Percentiles rank a stretch among this genome's conserved stretches.
Evolutionary conservation across 2,797 vertebrate species (phyloP).

Genomic region (Halcyon smyrnensis): DNA sequence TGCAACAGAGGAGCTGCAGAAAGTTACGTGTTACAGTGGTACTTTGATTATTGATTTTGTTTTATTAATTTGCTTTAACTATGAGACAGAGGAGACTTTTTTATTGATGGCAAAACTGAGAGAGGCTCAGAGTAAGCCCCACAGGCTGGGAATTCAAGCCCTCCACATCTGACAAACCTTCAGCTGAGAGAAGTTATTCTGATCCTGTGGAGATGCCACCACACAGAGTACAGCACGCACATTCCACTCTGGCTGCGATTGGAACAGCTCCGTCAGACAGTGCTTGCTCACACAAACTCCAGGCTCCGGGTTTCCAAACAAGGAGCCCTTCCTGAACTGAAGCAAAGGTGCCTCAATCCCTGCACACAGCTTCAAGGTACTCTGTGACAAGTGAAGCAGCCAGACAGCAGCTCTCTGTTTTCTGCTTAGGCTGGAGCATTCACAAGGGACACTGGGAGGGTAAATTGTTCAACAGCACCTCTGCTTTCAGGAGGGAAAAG

Average conservation of each 20-base stretch:
- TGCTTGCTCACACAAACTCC: neutral
- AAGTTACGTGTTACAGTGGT: neutral
- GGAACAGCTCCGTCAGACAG: neutral
- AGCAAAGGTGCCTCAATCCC: neutral
- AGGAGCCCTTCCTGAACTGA: neutral
- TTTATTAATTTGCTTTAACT: neutral
- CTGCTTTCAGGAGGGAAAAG: neutral
- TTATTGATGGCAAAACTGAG: neutral
- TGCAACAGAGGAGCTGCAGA: neutral
- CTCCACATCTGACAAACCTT: neutral
- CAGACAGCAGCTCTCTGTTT: neutral
- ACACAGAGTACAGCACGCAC: fast-evolving
- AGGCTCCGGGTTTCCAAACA: neutral
- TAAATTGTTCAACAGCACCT: neutral
- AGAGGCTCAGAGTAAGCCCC: neutral
- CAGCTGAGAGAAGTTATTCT: neutral
- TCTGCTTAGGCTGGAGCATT: neutral
- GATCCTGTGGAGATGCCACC: neutral
- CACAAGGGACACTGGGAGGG: neutral
- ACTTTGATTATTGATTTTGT: neutral
- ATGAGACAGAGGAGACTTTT: neutral
- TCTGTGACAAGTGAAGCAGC: neutral
- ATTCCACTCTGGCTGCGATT: fast-evolving
- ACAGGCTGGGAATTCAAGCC: neutral
- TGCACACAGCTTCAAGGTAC: too few relatives aligned